Evolutionary conservation across 2,113 vertebrate genomes (phyloP), one percentile per base, ranked within the genome.

Genomic region (Crotophaga sulcirostris): DNA sequence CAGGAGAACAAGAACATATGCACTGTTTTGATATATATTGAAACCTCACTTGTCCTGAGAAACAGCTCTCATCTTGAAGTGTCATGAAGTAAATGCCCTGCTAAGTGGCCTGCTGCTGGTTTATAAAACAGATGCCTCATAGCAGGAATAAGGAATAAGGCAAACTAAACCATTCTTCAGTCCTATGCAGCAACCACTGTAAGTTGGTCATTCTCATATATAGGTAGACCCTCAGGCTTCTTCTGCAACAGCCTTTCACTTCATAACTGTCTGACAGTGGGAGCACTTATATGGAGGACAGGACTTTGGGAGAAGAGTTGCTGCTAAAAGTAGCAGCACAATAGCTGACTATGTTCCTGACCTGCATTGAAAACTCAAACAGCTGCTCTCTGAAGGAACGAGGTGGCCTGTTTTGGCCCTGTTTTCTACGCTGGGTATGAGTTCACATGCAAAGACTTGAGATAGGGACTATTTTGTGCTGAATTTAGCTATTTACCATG

Each of bases 271-370:
- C 59, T 29, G 10, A 26, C 24, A 54, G 14, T 7, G 7, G 26
- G 13, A 91, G n/a, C 8, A 20, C 21, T 28, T 0, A 0, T 28
- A 13, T 4, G 36, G 36, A n/a, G 38, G 4, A n/a, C n/a, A n/a
- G n/a, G n/a, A n/a, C n/a, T n/a, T n/a, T n/a, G n/a, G n/a, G n/a
- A n/a, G n/a, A n/a, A n/a, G n/a, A n/a, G n/a, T 13, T 72, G 59
- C 38, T 67, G n/a, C 10, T 55, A 78, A 84, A 67, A 87, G 34
- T n/a, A 67, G 34, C 20, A 72, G 60, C 42, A 75, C 58, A 83
- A 68, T 7, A 87, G 26, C 29, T 60, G 21, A 49, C 13, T 49
- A 8, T 3, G 3, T 29, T 63, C 49, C 44, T 44, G 38, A 78
- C 75, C 29, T 31, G 42, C 23, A 33, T 3, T 54, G 36, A 84